Conservation (phyloP, 2,797 vertebrate species). For the Takifugu rubripes region DNA sequence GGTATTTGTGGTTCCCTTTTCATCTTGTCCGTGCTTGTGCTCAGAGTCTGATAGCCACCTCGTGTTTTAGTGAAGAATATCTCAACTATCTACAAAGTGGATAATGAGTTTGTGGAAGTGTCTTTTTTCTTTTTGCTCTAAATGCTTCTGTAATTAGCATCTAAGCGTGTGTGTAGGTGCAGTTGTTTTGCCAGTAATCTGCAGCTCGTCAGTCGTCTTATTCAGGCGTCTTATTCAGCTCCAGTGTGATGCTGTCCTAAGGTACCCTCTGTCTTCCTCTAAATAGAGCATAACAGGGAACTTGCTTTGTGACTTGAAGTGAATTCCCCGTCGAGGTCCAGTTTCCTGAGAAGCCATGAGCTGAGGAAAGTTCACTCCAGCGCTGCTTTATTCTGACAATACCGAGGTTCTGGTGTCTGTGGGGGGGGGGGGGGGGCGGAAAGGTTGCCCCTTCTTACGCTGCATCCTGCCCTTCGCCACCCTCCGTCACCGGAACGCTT, state of each 20-base stretch:
- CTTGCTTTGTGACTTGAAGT: constrained; percentile 76
- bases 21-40: background rate
- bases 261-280: constrained; percentile 51
- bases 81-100: too few species aligned
- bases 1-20: background rate
- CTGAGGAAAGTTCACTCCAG: constrained; percentile 57
- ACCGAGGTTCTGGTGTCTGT: background rate
- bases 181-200: background rate
- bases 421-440: too few species aligned
- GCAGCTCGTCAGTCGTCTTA: background rate
- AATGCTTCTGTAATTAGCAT: too few species aligned
- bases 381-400: constrained; percentile 38
- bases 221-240: background rate
- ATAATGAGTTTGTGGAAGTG: too few species aligned
- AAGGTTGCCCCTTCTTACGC: background rate
- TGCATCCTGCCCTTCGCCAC: too few species aligned
- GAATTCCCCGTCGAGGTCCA: constrained; percentile 71
- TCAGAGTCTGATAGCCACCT: background rate
- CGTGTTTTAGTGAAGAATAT: background rate
- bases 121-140: too few species aligned
- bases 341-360: constrained; percentile 72
- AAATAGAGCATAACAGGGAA: constrained; percentile 72
- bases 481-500: constrained; percentile 5
- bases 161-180: too few species aligned
- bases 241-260: constrained; percentile 43